Percentiles rank a stretch among this genome's conserved stretches.
phyloP scores from a whole-genome alignment of 2,113 vertebrate genomes.

The Oxyruncus cristatus region DNA sequence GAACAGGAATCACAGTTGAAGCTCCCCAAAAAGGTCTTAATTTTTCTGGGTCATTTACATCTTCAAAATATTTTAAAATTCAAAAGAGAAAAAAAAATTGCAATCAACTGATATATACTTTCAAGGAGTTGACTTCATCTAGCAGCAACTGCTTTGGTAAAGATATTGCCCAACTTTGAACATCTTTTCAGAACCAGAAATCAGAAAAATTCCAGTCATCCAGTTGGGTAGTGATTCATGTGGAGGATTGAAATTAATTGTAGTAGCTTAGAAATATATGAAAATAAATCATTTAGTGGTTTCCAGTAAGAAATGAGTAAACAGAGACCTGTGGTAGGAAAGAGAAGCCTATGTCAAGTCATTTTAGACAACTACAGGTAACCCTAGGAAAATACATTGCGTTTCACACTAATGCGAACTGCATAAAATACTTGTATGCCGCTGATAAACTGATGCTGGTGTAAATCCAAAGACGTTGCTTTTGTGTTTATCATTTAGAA shows the following conservation, averaged over 20 bases:
- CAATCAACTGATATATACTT: not conserved
- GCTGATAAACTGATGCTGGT: not conserved
- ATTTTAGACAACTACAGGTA: not conserved
- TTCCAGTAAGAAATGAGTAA: not conserved
- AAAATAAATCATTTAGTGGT: not conserved
- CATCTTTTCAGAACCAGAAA: not conserved
- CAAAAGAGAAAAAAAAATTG: not conserved
- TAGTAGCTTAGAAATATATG: not conserved
- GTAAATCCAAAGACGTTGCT: not conserved
- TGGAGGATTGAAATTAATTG: not conserved
- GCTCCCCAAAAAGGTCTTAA: rapidly evolving
- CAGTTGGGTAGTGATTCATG: not conserved
- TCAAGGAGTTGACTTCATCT: not conserved
- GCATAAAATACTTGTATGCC: not conserved
- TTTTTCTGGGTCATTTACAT: not conserved
- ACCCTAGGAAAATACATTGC: not conserved
- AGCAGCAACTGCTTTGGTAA: not conserved
- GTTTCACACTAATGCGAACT: not conserved
- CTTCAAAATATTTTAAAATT: not conserved
- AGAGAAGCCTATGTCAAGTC: not conserved
- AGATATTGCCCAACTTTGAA: not conserved
- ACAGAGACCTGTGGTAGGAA: not conserved
- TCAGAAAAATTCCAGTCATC: not conserved
- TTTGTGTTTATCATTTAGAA: not conserved
- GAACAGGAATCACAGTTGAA: not conserved